phyloP scores from a whole-genome alignment of 64 coral and sea anemone species.

The Porites lutea region DNA sequence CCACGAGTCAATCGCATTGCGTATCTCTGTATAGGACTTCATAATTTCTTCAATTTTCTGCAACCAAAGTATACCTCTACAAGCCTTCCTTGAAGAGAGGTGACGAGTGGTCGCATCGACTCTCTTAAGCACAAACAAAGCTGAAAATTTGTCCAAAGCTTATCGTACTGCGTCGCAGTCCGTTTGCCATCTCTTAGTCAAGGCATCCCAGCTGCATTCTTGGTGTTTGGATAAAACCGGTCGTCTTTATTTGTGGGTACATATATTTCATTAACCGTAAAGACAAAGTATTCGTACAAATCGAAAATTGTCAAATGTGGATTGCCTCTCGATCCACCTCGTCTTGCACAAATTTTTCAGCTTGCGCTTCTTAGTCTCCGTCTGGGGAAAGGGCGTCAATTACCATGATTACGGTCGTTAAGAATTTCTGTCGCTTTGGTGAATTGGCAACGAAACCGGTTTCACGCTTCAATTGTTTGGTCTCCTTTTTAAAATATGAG shows the following conservation, averaged over 20 bases:
- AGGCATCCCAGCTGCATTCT: slow-evolving; percentile 27
- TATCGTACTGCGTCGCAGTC: slow-evolving; percentile 46
- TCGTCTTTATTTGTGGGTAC: no score
- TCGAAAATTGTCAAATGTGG: slow-evolving; percentile 10
- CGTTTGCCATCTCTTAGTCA: slow-evolving; percentile 7
- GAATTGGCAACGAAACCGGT: slow-evolving; percentile 52
- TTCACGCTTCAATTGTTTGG: no score
- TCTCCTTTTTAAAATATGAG: no score
- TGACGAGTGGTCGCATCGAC: slow-evolving; percentile 67
- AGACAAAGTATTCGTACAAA: neutral
- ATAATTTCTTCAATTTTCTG: slow-evolving; percentile 72
- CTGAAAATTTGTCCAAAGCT: slow-evolving; percentile 47
- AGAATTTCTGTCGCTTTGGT: slow-evolving; percentile 52
- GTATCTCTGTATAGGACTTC: slow-evolving; percentile 50
- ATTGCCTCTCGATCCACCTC: slow-evolving; percentile 3
- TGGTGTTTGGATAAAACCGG: slow-evolving; percentile 44
- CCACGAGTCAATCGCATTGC: slow-evolving; percentile 49
- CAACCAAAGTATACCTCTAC: slow-evolving; percentile 70
- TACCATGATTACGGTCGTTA: slow-evolving; percentile 49
- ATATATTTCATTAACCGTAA: slow-evolving; percentile 34
- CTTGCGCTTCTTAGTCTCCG: slow-evolving; percentile 46
- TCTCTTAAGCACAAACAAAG: slow-evolving; percentile 67
- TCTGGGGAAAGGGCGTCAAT: slow-evolving; percentile 58
- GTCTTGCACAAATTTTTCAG: slow-evolving; percentile 57
- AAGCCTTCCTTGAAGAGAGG: slow-evolving; percentile 60